Base-by-base conservation (phyloP, 1,140 invertebrate species). In the Physella acuta region DNA sequence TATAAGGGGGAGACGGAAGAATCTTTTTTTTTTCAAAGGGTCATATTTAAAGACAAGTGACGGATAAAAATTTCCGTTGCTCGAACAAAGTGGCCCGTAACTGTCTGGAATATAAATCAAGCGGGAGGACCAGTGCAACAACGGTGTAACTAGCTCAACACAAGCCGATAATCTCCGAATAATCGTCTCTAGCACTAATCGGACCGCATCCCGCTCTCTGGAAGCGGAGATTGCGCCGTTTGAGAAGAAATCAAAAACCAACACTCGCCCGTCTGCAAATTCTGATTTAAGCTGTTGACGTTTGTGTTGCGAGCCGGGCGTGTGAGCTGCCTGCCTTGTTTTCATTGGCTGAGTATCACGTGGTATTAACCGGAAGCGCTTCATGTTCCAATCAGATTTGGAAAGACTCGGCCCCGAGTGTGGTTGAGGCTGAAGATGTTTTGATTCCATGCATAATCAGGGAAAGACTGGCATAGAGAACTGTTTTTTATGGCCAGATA, bases 381-480 rank as follows among this genome's bases (percentile, higher is more conserved):
- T 56, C 64, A 56, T 67, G 64, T 67, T 56, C 53, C 63, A 37
- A 56, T 67, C 64, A 67, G 64, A 52, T 67, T 67, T 67, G 24
- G 53, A 56, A 49, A 67, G n/a, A 56, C 51, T 26, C 51, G 31
- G 44, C 30, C 28, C 16, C 28, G 20, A 24, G 28, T 51, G 3
- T 20, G 62, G 62, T 11, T 11, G 39, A 33, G 33, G 30, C 30
- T 5, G 17, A 16, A 14, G 44, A 20, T 49, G 30, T 52, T 64
- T 64, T 11, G 16, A 2, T 64, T 64, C 62, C 62, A 53, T 53
- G 62, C 62, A 64, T 64, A 64, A 64, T 64, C 62, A 64, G 44
- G 28, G 20, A 51, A 37, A 51, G 62, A 64, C 33, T 28, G 44
- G 52, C 62, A 24, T 26, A 31, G 36, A 61, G 59, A 33, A 36